Percentiles rank a stretch among this genome's conserved stretches.
phyloP scores from a whole-genome alignment of 2,113 vertebrate species.

The Saguinus imperator region DNA sequence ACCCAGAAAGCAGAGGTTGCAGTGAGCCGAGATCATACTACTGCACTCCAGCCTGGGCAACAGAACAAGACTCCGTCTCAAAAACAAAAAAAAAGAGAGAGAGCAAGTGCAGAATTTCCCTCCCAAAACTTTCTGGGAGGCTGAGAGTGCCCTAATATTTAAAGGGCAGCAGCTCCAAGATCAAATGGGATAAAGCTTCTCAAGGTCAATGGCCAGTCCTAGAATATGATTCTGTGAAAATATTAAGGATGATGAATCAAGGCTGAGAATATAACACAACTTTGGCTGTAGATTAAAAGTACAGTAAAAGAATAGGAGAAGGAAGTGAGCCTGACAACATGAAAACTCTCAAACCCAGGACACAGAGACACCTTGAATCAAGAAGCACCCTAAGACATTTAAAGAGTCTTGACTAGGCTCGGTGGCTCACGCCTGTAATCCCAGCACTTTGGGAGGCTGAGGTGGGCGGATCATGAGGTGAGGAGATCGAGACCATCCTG shows the following conservation, averaged over 20 bases:
- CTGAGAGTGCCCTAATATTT: background rate
- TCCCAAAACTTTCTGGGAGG: background rate
- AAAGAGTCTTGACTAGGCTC: background rate
- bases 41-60: background rate
- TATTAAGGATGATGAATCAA: background rate
- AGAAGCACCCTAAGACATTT: background rate
- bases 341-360: background rate
- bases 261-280: background rate
- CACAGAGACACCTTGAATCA: background rate
- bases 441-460: too few relatives aligned
- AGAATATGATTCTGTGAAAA: slow-evolving; percentile 7
- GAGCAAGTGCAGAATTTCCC: background rate
- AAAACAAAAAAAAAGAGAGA: background rate
- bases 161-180: background rate
- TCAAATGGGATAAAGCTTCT: background rate
- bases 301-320: background rate
- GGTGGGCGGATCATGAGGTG: too few relatives aligned
- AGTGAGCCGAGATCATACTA: too few relatives aligned
- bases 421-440: too few relatives aligned
- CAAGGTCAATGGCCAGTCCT: background rate
- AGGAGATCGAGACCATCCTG: too few relatives aligned
- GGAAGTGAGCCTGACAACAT: background rate
- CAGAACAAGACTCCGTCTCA: background rate
- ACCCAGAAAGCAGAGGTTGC: too few relatives aligned
- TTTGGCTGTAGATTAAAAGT: background rate